phyloP scores from a whole-genome alignment of 2,888 invertebrate species.

The Timema podura region DNA sequence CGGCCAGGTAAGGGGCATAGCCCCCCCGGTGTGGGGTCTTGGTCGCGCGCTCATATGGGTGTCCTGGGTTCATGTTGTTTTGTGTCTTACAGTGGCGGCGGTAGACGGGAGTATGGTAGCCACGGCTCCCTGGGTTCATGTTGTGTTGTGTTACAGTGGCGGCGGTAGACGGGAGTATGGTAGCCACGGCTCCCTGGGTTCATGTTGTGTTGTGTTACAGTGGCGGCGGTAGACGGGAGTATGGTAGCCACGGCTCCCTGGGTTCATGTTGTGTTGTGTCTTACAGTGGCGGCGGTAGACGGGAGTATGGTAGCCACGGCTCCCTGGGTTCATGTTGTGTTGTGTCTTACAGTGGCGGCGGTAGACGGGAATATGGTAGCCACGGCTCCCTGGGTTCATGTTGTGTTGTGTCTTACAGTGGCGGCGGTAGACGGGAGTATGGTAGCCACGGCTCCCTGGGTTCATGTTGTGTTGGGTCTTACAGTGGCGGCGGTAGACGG shows the following conservation, averaged over 20 bases:
- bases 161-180: slow-evolving; percentile 68
- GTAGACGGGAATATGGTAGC: slow-evolving; percentile 76
- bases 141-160: too few species aligned
- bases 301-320: slow-evolving; percentile 90
- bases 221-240: slow-evolving; percentile 55
- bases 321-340: too few species aligned
- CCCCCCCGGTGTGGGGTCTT: too few species aligned
- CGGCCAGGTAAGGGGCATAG: background rate
- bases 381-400: slow-evolving; percentile 85
- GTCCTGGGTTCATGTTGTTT: too few species aligned
- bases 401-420: too few species aligned
- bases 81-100: too few species aligned
- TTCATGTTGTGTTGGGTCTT: too few species aligned
- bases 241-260: slow-evolving; percentile 86
- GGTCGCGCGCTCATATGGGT: too few species aligned
- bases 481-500: slow-evolving; percentile 41
- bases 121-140: slow-evolving; percentile 85
- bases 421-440: slow-evolving; percentile 60
- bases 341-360: too few species aligned
- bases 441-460: slow-evolving; percentile 87
- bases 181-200: slow-evolving; percentile 83
- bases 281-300: slow-evolving; percentile 32
- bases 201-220: too few species aligned
- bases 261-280: too few species aligned
- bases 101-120: slow-evolving; percentile 76